phyloP scores from a whole-genome alignment of 2,797 vertebrate species.

The Manis javanica region DNA sequence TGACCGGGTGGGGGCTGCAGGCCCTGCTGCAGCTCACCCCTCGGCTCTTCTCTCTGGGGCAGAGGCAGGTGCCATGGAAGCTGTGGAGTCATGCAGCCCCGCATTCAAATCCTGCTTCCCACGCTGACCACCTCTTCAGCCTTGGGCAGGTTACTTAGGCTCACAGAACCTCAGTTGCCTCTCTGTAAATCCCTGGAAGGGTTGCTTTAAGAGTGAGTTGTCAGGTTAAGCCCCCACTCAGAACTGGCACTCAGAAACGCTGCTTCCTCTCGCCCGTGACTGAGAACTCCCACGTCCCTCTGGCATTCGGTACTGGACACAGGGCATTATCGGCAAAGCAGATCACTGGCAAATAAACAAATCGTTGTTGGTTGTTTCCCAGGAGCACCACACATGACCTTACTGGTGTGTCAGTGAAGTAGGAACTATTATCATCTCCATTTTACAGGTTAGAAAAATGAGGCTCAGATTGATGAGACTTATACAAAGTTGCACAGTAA shows the following conservation, averaged over 20 bases:
- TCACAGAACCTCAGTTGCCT: background rate
- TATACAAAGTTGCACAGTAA: background rate
- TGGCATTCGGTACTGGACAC: background rate
- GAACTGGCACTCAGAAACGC: background rate
- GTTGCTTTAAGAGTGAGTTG: background rate
- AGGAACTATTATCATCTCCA: background rate
- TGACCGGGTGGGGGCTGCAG: background rate
- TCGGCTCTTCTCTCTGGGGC: background rate
- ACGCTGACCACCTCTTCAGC: background rate
- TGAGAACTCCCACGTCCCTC: background rate
- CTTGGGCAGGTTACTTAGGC: background rate
- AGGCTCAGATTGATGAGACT: background rate
- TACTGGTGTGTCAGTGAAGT: background rate
- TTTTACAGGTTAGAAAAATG: constrained; percentile 26
- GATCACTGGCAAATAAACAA: background rate
- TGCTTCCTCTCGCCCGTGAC: background rate
- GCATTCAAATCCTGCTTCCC: background rate
- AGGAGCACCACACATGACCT: background rate
- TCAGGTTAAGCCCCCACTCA: background rate
- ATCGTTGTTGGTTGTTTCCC: background rate
- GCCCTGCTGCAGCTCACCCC: background rate
- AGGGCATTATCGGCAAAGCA: background rate
- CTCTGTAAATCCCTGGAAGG: background rate
- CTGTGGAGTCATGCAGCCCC: background rate
- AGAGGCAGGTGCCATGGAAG: background rate